Evolutionary conservation across 2,888 invertebrate species (phyloP).

Genomic region (Hartigia nigra): DNA sequence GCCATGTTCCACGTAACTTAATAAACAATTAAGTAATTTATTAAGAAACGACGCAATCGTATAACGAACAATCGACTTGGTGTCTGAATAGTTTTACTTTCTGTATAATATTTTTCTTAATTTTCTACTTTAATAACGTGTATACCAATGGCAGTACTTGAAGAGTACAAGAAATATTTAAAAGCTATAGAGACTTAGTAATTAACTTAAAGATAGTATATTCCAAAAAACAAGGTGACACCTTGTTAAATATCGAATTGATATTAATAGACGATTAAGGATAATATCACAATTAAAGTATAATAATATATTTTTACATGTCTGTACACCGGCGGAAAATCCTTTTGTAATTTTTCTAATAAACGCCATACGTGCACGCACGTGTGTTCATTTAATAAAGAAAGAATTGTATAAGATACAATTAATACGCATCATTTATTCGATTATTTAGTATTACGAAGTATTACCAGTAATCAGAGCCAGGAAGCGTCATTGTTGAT

Average conservation of each 20-base stretch:
- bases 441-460: background rate
- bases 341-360: slow-evolving; percentile 28
- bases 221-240: background rate
- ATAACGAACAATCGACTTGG: background rate
- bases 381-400: slow-evolving; percentile 14
- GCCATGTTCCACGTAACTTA: background rate
- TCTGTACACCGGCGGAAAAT: slow-evolving; percentile 32
- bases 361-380: background rate
- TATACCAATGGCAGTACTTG: slow-evolving; percentile 10
- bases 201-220: slow-evolving; percentile 5
- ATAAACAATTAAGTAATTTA: background rate
- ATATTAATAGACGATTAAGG: background rate
- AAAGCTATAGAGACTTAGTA: slow-evolving; percentile 10
- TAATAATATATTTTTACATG: slow-evolving; percentile 48
- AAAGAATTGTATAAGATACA: slow-evolving; percentile 2
- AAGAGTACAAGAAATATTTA: slow-evolving; percentile 6
- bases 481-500: background rate
- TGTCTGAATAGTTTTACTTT: background rate
- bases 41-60: background rate
- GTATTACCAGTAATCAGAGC: background rate
- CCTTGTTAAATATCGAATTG: background rate
- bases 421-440: background rate
- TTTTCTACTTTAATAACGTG: background rate
- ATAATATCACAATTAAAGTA: background rate
- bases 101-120: slow-evolving; percentile 8